A percentile compares a stretch with the other conserved stretches of the same genome.
These are phyloP conservation scores for Naso thynnoides DNA, from an alignment of 2,797 vertebrate genomes.

Conservation along the genomic window DNA sequence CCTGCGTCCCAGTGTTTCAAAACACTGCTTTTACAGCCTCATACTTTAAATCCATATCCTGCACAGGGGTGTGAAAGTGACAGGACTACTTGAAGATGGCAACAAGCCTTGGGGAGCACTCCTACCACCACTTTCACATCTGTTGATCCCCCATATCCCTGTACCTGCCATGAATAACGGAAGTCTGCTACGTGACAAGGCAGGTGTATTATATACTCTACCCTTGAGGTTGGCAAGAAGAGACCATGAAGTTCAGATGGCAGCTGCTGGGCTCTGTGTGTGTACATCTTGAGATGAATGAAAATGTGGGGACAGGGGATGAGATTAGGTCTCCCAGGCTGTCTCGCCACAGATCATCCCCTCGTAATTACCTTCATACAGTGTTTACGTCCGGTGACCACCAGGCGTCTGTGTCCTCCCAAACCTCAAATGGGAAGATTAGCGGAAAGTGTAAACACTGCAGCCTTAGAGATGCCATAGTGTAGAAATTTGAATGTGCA, in stretches of 20 bases:
- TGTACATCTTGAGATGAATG: slow-evolving; percentile 42
- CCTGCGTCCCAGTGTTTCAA: slow-evolving; percentile 67
- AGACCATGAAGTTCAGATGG: slow-evolving; percentile 46
- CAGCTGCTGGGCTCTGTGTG: slow-evolving; percentile 40
- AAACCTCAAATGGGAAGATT: slow-evolving; percentile 33
- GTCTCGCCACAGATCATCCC: slow-evolving; percentile 31
- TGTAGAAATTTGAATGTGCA: background rate
- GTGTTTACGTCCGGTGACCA: slow-evolving; percentile 53
- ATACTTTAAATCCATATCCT: slow-evolving; percentile 65
- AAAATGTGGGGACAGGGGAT: slow-evolving; percentile 38
- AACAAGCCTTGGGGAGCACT: slow-evolving; percentile 67
- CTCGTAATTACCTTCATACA: slow-evolving; percentile 58
- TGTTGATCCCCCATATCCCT: slow-evolving; percentile 71
- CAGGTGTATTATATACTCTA: slow-evolving; percentile 57
- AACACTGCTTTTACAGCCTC: slow-evolving; percentile 67
- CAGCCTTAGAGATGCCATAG: slow-evolving; percentile 1
- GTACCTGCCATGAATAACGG: slow-evolving; percentile 68
- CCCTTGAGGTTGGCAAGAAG: slow-evolving; percentile 53
- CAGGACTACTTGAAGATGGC: slow-evolving; percentile 65
- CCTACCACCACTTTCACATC: slow-evolving; percentile 63
- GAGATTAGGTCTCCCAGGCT: slow-evolving; percentile 36
- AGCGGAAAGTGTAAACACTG: slow-evolving; percentile 9
- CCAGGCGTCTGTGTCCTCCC: slow-evolving; percentile 27
- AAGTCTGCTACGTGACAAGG: slow-evolving; percentile 63
- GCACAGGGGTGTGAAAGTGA: slow-evolving; percentile 58